Evolutionary conservation across 2,113 vertebrate genomes (phyloP).

Genomic region (Caracal caracal): DNA sequence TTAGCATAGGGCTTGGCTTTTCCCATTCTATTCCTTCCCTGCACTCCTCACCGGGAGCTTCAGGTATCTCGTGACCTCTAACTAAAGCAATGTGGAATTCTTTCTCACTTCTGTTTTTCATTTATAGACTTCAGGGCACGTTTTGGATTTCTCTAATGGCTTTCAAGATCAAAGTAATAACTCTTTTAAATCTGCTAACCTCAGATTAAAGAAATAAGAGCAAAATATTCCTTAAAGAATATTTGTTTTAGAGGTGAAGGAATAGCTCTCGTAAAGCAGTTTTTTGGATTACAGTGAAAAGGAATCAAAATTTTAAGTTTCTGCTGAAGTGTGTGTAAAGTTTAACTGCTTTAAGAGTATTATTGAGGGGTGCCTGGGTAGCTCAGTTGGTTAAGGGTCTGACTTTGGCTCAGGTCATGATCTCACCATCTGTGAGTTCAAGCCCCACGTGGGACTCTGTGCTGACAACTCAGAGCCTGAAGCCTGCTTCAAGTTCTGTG

Average conservation of each 20-base stretch:
- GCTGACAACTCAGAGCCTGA: no score
- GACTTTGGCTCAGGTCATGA: no score
- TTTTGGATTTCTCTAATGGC: not conserved
- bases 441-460: no score
- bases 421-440: no score
- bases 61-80: not conserved
- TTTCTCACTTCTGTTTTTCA: not conserved
- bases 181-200: not conserved
- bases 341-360: not conserved
- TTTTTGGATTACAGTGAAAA: not conserved
- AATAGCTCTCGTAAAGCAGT: not conserved
- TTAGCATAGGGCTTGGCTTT: not conserved
- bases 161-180: not conserved
- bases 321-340: not conserved
- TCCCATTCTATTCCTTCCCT: not conserved
- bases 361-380: not conserved
- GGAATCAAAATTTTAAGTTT: not conserved
- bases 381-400: no score
- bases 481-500: no score
- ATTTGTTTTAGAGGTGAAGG: not conserved
- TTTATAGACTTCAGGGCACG: not conserved
- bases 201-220: not conserved
- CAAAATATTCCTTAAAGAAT: not conserved
- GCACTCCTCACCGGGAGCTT: not conserved
- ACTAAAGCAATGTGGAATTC: not conserved